Conservation (phyloP, 2,888 invertebrate genomes). For the Nesidiocoris tenuis region DNA sequence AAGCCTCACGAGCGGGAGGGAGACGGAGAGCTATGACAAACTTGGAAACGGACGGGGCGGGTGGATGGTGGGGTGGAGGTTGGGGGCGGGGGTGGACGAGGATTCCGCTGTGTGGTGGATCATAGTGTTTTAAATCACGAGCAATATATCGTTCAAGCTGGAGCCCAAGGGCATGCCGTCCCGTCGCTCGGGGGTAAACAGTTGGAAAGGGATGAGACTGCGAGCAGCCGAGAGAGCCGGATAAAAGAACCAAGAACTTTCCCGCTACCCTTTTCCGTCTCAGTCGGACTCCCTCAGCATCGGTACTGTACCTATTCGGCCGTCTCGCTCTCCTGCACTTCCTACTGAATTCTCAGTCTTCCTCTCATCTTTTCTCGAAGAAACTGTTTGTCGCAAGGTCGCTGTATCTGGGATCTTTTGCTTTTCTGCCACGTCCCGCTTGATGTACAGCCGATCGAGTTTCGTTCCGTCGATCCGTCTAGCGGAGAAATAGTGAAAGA, state of each 20-base stretch:
- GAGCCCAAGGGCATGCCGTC: not conserved
- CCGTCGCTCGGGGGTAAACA: slow-evolving; percentile 27
- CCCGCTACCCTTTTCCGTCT: not conserved
- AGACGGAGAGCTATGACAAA: not conserved
- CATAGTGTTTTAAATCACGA: slow-evolving; percentile 31
- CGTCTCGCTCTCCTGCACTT: too few species aligned
- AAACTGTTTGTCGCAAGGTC: slow-evolving; percentile 32
- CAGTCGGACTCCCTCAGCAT: not conserved
- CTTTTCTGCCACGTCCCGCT: not conserved
- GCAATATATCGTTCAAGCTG: slow-evolving; percentile 27
- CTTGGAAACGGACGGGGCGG: not conserved
- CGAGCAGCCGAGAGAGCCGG: not conserved
- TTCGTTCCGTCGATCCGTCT: not conserved
- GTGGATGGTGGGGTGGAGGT: not conserved
- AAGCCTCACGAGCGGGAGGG: not conserved
- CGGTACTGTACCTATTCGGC: not conserved
- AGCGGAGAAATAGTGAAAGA: not conserved
- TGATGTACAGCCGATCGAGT: slow-evolving; percentile 35
- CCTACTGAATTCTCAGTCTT: not conserved
- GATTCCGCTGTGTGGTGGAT: slow-evolving; percentile 23
- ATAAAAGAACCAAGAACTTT: not conserved
- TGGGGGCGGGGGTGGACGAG: too few species aligned
- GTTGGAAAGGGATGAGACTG: not conserved
- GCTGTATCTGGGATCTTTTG: slow-evolving; percentile 15
- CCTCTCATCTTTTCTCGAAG: slow-evolving; percentile 6